Evolutionary conservation across 92 coral and sea anemone species (phyloP), one percentile per base, ranked within the genome.

Genomic region (Meandrina meandrites): DNA sequence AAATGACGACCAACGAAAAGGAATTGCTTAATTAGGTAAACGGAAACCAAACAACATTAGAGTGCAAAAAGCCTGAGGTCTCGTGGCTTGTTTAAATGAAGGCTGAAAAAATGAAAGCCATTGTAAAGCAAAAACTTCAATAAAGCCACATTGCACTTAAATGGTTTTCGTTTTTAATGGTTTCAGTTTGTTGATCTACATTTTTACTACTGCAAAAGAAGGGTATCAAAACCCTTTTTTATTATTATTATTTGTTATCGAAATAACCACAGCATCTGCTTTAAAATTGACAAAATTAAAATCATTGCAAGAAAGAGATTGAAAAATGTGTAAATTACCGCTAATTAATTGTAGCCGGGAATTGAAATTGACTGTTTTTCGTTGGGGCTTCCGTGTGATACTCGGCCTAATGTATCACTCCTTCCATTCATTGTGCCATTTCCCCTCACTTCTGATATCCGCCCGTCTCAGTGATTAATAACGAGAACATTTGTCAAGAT

Each of bases 31-130:
- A 76, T 85, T 85, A 76, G 34, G 64, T 37, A 78, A 64, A 32
- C 88, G 88, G 88, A 85, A 85, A 85, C 62, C 62, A 60, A 76
- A 85, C 64, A 76, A 66, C 88, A 85, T 85, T 85, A 85, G 66
- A 30, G 82, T 85, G 82, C 14, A 76, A 62, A 64, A 45, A 62
- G 60, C 76, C 76, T 27, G 76, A 58, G 82, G 76, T 76, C 30
- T 76, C 42, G 9, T 36, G 45, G 78, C 78, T 73, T 73, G 78
- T 73, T 73, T 73, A 73, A 73, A 36, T 73, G 45, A 73, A 10
- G 78, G 48, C 78, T 35, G 18, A 32, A 21, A 85, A 62, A 47
- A n/a, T n/a, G 12, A 22, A 60, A 66, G 64, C 67, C 31, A 78
- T 62, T 85, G 36, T 54, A 31, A 57, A 30, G 78, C 66, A 50